These are phyloP conservation scores for Parnassius glacialis DNA, from an alignment of 2,888 invertebrate species.

Conservation along the genomic window DNA sequence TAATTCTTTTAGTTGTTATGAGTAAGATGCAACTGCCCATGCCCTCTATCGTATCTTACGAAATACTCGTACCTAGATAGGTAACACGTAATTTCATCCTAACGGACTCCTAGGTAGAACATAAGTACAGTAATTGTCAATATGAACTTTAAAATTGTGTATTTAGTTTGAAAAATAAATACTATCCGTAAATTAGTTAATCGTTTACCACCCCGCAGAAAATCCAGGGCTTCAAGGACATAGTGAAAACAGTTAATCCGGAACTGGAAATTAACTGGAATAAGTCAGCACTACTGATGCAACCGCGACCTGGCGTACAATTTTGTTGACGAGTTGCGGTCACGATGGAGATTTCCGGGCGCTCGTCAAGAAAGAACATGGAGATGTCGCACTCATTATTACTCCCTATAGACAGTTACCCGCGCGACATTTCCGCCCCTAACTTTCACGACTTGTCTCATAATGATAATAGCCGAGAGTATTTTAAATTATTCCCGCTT, in stretches of 20 bases:
- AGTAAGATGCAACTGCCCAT: too few species aligned
- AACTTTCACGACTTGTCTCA: conserved; percentile 69
- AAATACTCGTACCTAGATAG: too few species aligned
- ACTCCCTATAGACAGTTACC: conserved; percentile 34
- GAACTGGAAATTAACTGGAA: conserved; percentile 51
- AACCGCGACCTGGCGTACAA: conserved; percentile 55
- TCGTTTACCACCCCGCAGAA: conserved; percentile 40
- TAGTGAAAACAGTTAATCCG: conserved; percentile 47
- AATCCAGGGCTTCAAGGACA: conserved; percentile 45
- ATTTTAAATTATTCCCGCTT: conserved; percentile 60
- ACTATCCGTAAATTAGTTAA: too few species aligned
- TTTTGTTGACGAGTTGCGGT: conserved; percentile 50
- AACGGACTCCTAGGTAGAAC: too few species aligned
- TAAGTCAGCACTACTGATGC: conserved; percentile 57
- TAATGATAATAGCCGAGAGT: conserved; percentile 70
- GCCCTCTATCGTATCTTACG: too few species aligned
- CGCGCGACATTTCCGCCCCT: conserved; percentile 68
- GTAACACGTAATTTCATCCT: too few species aligned
- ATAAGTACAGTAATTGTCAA: too few species aligned
- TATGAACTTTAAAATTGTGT: too few species aligned
- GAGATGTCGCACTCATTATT: conserved; percentile 39
- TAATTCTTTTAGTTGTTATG: too few species aligned
- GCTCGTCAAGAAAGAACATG: conserved; percentile 45
- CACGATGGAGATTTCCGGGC: conserved; percentile 60
- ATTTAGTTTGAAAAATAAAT: too few species aligned